Conservation (phyloP, 2,113 vertebrate species). For the Peromyscus californicus region DNA sequence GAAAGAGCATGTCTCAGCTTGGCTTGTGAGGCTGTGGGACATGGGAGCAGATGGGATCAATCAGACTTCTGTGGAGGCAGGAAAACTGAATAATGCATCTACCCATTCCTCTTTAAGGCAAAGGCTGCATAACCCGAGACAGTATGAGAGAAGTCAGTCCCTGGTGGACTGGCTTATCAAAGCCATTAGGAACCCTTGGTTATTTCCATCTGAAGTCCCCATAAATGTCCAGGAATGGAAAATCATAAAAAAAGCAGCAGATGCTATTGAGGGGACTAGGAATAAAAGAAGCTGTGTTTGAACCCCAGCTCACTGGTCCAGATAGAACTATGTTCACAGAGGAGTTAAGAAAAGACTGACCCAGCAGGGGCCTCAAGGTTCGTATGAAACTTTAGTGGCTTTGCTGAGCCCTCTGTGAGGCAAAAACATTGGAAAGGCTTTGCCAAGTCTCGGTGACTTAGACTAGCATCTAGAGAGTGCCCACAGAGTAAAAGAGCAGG, state of each 20-base stretch:
- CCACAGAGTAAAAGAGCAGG: background rate
- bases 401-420: background rate
- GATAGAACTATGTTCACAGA: background rate
- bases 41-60: background rate
- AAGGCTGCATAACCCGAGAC: background rate
- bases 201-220: background rate
- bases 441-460: background rate
- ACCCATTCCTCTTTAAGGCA: background rate
- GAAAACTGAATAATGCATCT: background rate
- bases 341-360: background rate
- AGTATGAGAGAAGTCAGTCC: background rate
- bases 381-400: background rate
- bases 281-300: background rate
- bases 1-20: background rate
- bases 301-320: background rate
- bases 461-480: background rate
- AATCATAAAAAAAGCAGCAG: background rate
- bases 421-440: background rate
- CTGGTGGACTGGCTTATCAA: background rate
- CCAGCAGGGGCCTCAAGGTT: background rate
- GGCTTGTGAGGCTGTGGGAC: background rate
- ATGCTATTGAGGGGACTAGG: background rate
- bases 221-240: background rate
- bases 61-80: background rate
- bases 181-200: background rate